These are phyloP conservation scores for Polymixis flavicincta DNA, from an alignment of 2,888 invertebrate species.

Conservation along the genomic window DNA sequence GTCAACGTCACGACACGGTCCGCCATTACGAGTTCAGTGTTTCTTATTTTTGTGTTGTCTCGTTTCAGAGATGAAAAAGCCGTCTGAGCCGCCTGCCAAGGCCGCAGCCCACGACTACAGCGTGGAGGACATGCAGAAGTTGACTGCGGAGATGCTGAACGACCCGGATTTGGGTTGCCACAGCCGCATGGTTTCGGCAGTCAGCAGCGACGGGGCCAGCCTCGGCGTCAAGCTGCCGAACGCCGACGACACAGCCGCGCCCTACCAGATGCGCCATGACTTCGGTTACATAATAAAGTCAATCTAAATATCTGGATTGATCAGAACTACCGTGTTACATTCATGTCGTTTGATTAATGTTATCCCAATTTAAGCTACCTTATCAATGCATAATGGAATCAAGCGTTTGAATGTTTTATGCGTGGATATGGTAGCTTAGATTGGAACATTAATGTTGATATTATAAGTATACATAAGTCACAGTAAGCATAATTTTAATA, in stretches of 20 bases:
- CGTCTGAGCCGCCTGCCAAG: neutral
- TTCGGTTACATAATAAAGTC: conserved; percentile 28
- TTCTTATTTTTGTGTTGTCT: conserved; percentile 17
- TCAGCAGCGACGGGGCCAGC: neutral
- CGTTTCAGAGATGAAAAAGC: conserved; percentile 36
- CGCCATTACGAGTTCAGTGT: conserved; percentile 12
- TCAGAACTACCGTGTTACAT: neutral
- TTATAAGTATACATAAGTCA: no score
- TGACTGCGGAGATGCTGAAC: conserved; percentile 31
- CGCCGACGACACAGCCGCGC: neutral
- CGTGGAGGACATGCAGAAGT: conserved; percentile 10
- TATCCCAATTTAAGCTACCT: no score
- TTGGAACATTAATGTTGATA: no score
- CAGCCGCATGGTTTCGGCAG: conserved; percentile 31
- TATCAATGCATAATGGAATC: no score
- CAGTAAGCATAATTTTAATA: no score
- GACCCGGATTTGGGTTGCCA: conserved; percentile 41
- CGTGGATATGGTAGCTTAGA: no score
- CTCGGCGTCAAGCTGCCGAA: neutral
- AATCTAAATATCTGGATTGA: conserved; percentile 21
- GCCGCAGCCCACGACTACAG: neutral
- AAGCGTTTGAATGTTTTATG: no score
- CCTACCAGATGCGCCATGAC: neutral
- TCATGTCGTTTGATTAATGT: neutral
- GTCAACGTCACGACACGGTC: neutral